Base-by-base conservation (phyloP, 2,888 invertebrate species). In the Nemotelus nigrinus region DNA sequence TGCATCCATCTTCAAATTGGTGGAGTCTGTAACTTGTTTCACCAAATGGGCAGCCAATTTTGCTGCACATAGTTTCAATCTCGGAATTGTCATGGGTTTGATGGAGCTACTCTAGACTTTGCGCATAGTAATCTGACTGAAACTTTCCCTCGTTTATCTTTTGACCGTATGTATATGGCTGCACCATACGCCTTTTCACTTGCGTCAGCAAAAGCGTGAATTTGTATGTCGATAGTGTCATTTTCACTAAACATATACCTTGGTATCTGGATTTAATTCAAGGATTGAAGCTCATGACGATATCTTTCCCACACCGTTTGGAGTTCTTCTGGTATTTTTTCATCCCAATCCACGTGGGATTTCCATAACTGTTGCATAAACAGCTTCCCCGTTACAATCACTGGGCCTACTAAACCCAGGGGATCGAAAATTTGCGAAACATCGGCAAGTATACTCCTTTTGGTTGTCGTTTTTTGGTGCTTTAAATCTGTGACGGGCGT, bases 1-100 rank as follows among this genome's bases (percentile, higher is more conserved):
- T 2, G 39, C 63, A 5, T 63, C 41, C 41, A 3, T 7, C 2
- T 63, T 39, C 3, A 63, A n/a, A 63, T 41, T 43, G 3, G 43
- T 43, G 7, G 63, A 7, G 25, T 3, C 3, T 63, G 39, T 43
- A 3, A 78, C 43, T 76, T 47, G 43, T 2, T 41, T 8, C 2
- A 43, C 43, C 0, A 78, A 45, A 2, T n/a, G n/a, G n/a, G n/a
- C n/a, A n/a, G 76, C 76, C 10, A 76, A 3, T 50, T 70, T 63
- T 43, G 81, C 79, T 50, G 75, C 78, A 4, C 80, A 76, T 39
- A 83, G 76, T 47, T 82, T 81, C 6, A 83, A 65, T 25, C 82
- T 71, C 4, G 82, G 81, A 44, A 83, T 78, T 1, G 82, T 80
- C 6, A 79, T 68, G 5, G 67, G 55, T 57, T 82, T 83, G 3